Percentiles rank a stretch among this genome's conserved stretches.
phyloP scores from a whole-genome alignment of 1,140 invertebrate genomes.

The Cyrtorhinus lividipennis region DNA sequence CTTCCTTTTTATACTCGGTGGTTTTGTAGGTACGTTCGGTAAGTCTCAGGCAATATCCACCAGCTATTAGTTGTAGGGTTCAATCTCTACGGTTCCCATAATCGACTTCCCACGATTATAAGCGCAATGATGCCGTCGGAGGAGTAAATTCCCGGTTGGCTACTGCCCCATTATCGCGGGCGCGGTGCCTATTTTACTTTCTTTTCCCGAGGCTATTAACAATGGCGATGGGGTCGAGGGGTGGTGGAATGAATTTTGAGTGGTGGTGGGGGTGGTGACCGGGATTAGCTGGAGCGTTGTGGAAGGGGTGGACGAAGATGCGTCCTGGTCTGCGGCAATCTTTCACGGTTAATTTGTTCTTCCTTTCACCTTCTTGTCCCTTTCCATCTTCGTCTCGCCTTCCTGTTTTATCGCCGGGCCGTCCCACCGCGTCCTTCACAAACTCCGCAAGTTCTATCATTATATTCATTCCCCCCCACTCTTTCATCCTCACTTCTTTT shows the following conservation, averaged over 20 bases:
- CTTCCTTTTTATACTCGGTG: too few species aligned
- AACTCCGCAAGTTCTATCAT: neutral
- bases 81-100: too few species aligned
- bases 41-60: too few species aligned
- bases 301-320: neutral
- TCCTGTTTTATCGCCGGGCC: neutral
- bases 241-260: neutral
- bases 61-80: too few species aligned
- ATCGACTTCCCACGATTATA: neutral
- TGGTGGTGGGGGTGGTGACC: neutral
- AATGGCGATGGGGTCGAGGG: neutral
- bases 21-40: too few species aligned
- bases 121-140: neutral
- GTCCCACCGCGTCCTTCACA: neutral
- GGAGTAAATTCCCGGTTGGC: neutral
- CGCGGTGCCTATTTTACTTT: neutral
- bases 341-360: neutral
- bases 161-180: neutral
- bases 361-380: neutral
- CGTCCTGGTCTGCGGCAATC: neutral
- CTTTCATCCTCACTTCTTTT: too few species aligned
- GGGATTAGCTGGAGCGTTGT: neutral
- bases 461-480: too few species aligned
- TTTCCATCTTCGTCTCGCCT: neutral
- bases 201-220: neutral